These are phyloP conservation scores for Nestor notabilis DNA, from an alignment of 2,113 vertebrate genomes.

Conservation along the genomic window DNA sequence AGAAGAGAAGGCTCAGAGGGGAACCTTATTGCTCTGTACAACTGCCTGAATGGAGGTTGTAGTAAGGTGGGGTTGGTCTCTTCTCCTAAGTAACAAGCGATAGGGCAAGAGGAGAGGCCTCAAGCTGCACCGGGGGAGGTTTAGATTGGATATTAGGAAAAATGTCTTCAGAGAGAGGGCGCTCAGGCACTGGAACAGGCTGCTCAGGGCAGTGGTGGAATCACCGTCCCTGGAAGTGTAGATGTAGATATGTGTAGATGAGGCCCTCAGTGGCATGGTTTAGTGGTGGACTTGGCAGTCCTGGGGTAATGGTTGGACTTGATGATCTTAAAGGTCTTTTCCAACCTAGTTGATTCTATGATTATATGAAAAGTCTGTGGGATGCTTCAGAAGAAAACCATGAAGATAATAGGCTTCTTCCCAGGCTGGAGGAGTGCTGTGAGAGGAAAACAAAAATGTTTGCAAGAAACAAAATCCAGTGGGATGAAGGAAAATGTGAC, in stretches of 20 bases:
- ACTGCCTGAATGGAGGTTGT: neutral
- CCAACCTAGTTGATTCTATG: neutral
- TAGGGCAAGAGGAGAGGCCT: neutral
- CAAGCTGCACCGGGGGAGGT: neutral
- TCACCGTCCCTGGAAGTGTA: neutral
- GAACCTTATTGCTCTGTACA: neutral
- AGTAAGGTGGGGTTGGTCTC: neutral
- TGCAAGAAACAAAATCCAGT: neutral
- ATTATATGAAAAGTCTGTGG: neutral
- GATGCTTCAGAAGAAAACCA: neutral
- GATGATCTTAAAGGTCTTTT: neutral
- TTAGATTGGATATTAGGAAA: neutral
- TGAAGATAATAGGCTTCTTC: neutral
- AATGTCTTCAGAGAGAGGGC: neutral
- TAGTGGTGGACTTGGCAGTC: neutral
- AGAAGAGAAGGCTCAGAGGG: neutral
- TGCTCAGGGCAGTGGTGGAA: neutral
- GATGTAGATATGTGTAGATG: neutral
- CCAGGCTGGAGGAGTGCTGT: neutral
- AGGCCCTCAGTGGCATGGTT: neutral
- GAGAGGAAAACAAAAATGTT: neutral
- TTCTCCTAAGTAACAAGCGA: neutral
- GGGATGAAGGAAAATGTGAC: neutral
- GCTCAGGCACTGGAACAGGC: neutral
- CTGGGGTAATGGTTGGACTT: neutral